A percentile compares a stretch with the other conserved stretches of the same genome.
Evolutionary conservation across 2,113 vertebrate genomes (phyloP).

Genomic region (Hemiscyllium ocellatum): DNA sequence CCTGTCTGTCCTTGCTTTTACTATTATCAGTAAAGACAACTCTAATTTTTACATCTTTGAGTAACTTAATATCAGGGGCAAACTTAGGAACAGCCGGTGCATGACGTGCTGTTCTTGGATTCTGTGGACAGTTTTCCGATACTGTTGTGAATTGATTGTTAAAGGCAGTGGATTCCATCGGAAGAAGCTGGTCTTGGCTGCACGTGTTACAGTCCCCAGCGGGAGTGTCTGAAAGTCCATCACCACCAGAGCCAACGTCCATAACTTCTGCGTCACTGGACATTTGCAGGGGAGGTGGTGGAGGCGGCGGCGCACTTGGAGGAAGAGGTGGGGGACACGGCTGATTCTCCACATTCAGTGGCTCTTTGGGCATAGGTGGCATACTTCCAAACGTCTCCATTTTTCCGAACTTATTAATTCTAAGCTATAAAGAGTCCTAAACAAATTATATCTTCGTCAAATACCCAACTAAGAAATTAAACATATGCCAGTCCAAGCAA

Average conservation of each 20-base stretch:
- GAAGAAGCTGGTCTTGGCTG: slow-evolving; percentile 70
- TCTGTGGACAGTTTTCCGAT: slow-evolving; percentile 64
- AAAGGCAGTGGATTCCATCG: slow-evolving; percentile 77
- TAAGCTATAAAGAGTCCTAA: slow-evolving; percentile 52
- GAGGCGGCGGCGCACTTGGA: slow-evolving; percentile 77
- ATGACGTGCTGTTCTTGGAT: slow-evolving; percentile 89
- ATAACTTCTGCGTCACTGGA: slow-evolving; percentile 99
- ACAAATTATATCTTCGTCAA: slow-evolving; percentile 45
- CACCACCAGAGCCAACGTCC: slow-evolving; percentile 99
- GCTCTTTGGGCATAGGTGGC: slow-evolving; percentile 87
- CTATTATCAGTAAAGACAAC: slow-evolving; percentile 91
- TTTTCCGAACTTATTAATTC: slow-evolving; percentile 53
- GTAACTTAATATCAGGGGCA: slow-evolving; percentile 87
- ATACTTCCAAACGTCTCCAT: slow-evolving; percentile 81
- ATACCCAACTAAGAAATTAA: slow-evolving; percentile 46
- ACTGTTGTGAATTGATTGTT: slow-evolving; percentile 69
- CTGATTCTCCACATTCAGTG: slow-evolving; percentile 67
- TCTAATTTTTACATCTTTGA: slow-evolving; percentile 93
- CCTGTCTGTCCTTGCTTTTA: slow-evolving; percentile 90
- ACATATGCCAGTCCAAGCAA: slow-evolving; percentile 69
- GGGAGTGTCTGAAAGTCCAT: slow-evolving; percentile 95
- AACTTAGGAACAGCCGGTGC: slow-evolving; percentile 85
- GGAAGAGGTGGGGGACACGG: slow-evolving; percentile 65
- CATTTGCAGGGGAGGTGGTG: slow-evolving; percentile 99
- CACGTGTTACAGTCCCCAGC: slow-evolving; percentile 71